These are phyloP conservation scores for Anoncus sp. DNA, from an alignment of 2,888 invertebrate species.

Conservation along the genomic window DNA sequence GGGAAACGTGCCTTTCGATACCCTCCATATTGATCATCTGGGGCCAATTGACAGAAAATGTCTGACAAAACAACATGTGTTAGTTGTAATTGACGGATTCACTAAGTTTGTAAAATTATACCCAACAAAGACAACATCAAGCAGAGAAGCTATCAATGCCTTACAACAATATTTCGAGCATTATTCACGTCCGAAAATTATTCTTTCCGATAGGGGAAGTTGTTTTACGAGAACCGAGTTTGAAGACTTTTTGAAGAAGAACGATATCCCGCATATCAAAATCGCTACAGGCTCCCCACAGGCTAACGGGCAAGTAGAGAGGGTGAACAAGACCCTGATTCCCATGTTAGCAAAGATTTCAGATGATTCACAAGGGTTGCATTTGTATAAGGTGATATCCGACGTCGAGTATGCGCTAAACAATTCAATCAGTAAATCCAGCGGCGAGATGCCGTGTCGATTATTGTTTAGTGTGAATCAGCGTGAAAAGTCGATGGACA, in stretches of 20 bases:
- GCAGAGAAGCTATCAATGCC: not conserved
- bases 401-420: constrained; percentile 34
- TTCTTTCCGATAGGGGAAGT: constrained; percentile 1
- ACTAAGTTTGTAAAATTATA: no score
- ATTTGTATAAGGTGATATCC: constrained; percentile 19
- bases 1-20: constrained; percentile 37
- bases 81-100: no score
- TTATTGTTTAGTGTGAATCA: constrained; percentile 30
- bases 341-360: constrained; percentile 35
- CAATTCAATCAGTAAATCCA: constrained; percentile 24
- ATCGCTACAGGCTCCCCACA: no score
- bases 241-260: not conserved
- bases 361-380: constrained; percentile 5
- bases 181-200: not conserved
- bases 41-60: no score
- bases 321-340: no score
- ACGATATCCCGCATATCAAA: not conserved
- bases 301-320: no score
- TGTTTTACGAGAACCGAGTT: not conserved
- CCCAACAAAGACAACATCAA: no score
- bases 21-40: constrained; percentile 45
- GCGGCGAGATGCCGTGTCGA: constrained; percentile 16
- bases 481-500: constrained; percentile 14
- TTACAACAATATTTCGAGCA: no score
- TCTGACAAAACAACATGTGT: not conserved